Evolutionary conservation across 2,113 vertebrate species (phyloP), one percentile per base, ranked within the genome.

Genomic region (Campylomormyrus numenius): DNA sequence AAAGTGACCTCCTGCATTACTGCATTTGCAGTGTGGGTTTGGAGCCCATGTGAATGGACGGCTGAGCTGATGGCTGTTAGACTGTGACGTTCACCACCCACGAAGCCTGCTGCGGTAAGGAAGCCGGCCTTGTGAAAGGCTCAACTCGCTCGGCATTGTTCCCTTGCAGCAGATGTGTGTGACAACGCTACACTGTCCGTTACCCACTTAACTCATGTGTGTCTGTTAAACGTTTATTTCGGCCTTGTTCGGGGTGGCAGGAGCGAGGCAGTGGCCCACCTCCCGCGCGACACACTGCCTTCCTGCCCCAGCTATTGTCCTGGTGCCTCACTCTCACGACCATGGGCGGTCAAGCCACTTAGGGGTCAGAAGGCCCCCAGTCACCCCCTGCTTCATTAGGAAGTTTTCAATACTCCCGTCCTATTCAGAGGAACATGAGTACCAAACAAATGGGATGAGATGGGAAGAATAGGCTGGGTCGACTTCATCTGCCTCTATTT

Each of bases 121-220:
- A 6, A 77, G 89, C 39, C 0, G 11, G 3, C 58, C 24, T 35
- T 88, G 56, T 35, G 46, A 88, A 90, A 62, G 62, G 85, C 90
- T 42, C 5, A 77, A 80, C 35, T 19, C 2, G 35, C 74, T 70
- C 48, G 45, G 89, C 70, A 89, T 91, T 91, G 88, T 74, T 27
- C 52, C 45, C 5, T 92, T 93, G 93, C 93, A 95, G 95, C 96
- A 96, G 95, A 96, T 96, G 95, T 95, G 93, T 87, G 93, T 92
- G 91, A 93, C 86, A 93, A 93, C 92, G 92, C 89, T 87, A 46
- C 91, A 52, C 88, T 92, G 91, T 89, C 85, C 92, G 50, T 93
- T 92, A 92, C 86, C 91, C 89, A 88, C 92, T 92, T 89, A 85
- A 88, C 91, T 92, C 90, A 42, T 94, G 94, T 95, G 95, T 95